Evolutionary conservation across 2,113 vertebrate species (phyloP).

Genomic region (Oenanthe melanoleuca): DNA sequence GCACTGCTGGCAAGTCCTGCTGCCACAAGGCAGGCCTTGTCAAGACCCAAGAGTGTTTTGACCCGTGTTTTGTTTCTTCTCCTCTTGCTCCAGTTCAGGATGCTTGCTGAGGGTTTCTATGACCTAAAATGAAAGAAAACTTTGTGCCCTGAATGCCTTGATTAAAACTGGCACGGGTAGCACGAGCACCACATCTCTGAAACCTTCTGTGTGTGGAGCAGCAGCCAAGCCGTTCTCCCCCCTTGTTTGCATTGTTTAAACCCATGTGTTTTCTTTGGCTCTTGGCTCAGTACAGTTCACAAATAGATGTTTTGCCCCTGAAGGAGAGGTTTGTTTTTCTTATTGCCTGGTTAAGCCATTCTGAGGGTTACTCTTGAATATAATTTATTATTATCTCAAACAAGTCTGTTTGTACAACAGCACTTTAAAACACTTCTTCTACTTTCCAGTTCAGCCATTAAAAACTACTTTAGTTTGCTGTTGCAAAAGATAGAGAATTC

Average conservation of each 20-base stretch:
- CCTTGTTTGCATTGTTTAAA: constrained; percentile 46
- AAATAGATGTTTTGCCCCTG: constrained; percentile 59
- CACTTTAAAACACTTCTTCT: constrained; percentile 6
- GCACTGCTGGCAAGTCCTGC: neutral
- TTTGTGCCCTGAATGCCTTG: neutral
- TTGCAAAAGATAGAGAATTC: constrained; percentile 30
- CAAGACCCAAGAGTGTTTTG: rapidly evolving
- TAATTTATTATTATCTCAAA: constrained; percentile 10
- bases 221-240: neutral
- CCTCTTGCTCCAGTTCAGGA: neutral
- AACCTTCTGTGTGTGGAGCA: neutral
- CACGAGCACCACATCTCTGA: neutral
- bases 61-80: neutral
- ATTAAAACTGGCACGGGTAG: neutral
- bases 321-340: constrained; percentile 63
- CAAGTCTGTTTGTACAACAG: constrained; percentile 11
- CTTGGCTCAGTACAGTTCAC: constrained; percentile 30
- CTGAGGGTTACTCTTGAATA: constrained; percentile 30
- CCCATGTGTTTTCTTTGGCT: constrained; percentile 41
- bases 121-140: neutral
- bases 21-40: neutral
- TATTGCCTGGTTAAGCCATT: constrained; percentile 37
- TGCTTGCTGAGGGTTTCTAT: neutral
- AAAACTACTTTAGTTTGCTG: constrained; percentile 19
- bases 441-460: neutral